Evolutionary conservation across 2,797 vertebrate species (phyloP).

Genomic region (Chelon labrosus): DNA sequence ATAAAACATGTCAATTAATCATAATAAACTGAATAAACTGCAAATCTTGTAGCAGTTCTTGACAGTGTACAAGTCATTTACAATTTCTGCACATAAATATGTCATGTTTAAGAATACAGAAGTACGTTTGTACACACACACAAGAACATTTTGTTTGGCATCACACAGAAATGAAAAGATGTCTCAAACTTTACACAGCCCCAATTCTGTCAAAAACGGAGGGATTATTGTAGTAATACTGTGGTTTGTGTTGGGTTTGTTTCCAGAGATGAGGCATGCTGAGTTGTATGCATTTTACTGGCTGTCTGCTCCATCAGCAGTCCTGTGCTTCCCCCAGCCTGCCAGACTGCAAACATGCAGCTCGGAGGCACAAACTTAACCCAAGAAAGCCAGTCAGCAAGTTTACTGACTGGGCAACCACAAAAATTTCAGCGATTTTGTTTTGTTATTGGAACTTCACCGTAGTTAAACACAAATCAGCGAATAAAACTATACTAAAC

Average conservation of each 20-base stretch:
- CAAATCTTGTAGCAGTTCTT: not conserved
- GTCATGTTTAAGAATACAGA: not conserved
- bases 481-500: too few species aligned
- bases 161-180: not conserved
- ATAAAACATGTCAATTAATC: too few species aligned
- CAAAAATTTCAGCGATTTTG: not conserved
- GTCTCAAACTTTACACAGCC: not conserved
- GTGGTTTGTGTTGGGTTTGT: not conserved
- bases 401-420: not conserved
- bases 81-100: not conserved
- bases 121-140: not conserved
- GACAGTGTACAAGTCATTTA: not conserved
- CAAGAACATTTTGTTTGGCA: too few species aligned
- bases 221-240: too few species aligned
- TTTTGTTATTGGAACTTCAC: not conserved
- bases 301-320: constrained; percentile 82
- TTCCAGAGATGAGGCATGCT: too few species aligned
- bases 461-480: too few species aligned
- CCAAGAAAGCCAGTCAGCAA: not conserved
- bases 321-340: constrained; percentile 86
- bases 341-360: constrained; percentile 66
- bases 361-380: constrained; percentile 26
- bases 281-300: constrained; percentile 79
- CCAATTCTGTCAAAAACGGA: too few species aligned
- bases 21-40: not conserved